Base-by-base conservation (phyloP, 2,113 vertebrate genomes). In the Ctenomys sociabilis region DNA sequence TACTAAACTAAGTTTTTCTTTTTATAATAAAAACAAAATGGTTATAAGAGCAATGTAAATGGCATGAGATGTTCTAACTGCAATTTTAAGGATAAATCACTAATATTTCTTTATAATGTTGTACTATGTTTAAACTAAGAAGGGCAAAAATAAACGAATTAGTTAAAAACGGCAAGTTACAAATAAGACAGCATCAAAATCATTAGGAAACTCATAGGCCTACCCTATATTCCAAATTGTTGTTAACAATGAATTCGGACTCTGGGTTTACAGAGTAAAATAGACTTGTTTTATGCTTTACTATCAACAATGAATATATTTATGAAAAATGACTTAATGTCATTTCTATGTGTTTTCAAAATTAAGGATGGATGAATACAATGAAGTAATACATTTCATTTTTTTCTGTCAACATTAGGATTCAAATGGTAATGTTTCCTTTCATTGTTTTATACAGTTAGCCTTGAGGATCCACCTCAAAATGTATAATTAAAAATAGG, bases 21-120 rank as follows among this genome's bases (percentile, higher is more conserved):
- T 59, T 93, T 85, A 72, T 90, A n/a, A 95, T 70, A 95, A 93
- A 94, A 78, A 64, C 35, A 59, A 59, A 66, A 63, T 80, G 8
- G 6, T 73, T 7, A 16, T 43, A 85, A 95, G 3, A 90, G 3
- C 4, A 70, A 10, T 19, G 28, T 59, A 13, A 80, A 8, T 52
- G 83, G 14, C 5, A 2, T 37, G 11, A 5, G 80, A 24, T 32
- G 77, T 94, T 92, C 68, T 22, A 91, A 77, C 83, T 28, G 64
- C 4, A 28, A 22, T 88, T 83, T 96, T 59, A 81, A 93, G 93
- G 12, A 80, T 68, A 17, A 85, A 75, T 90, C 89, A 75, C 3
- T 57, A 89, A 80, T 91, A 19, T 52, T 81, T 86, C 80, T 83
- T 92, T 92, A 72, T 30, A 82, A 10, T 77, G 77, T 59, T 88